Percentiles rank a stretch among this genome's conserved stretches.
phyloP scores from a whole-genome alignment of 1,140 invertebrate species.

The Brachionus calyciflorus region DNA sequence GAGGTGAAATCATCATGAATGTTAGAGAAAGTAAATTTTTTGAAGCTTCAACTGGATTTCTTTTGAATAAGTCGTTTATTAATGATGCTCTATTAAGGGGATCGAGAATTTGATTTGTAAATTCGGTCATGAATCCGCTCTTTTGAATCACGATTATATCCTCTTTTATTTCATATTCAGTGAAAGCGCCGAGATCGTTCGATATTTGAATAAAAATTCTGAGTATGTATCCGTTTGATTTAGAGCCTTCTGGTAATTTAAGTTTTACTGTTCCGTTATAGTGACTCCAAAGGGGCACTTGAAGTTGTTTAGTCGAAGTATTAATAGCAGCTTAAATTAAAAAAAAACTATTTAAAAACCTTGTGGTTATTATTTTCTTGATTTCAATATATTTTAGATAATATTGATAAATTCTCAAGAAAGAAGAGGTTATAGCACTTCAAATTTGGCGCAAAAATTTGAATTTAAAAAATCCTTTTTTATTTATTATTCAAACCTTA shows the following conservation, averaged over 20 bases:
- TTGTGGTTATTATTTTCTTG: background rate
- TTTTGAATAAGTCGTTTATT: background rate
- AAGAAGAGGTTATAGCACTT: no score
- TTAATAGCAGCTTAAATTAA: background rate
- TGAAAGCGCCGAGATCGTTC: background rate
- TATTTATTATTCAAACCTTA: no score
- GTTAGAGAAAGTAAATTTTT: conserved; percentile 21
- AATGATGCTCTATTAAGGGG: background rate
- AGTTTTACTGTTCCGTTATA: background rate
- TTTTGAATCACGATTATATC: background rate
- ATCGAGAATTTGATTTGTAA: background rate
- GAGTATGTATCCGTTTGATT: background rate
- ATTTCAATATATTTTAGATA: no score
- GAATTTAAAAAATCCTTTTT: no score
- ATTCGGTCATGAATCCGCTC: background rate
- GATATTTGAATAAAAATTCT: background rate
- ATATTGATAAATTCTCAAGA: no score
- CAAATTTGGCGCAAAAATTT: no score
- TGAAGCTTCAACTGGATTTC: background rate
- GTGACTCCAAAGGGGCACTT: background rate
- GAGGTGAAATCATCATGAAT: background rate
- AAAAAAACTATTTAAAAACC: background rate
- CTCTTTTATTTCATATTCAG: background rate
- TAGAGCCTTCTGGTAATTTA: background rate
- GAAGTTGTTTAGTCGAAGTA: background rate